phyloP scores from a whole-genome alignment of 1,140 invertebrate species.

The Drosophila simulans region DNA sequence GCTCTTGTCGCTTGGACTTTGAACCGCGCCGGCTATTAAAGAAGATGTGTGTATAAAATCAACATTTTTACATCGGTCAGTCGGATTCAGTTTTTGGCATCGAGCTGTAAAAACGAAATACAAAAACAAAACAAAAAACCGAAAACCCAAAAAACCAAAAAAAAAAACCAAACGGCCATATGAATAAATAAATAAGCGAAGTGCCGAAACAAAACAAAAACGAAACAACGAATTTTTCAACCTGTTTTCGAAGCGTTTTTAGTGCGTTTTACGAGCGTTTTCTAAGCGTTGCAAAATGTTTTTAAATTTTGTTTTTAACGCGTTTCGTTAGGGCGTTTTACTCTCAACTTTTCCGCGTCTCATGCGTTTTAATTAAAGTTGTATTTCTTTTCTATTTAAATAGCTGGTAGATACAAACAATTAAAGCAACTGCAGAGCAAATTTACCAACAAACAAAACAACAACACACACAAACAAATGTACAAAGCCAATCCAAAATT shows the following conservation, averaged over 20 bases:
- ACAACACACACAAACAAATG: conserved; percentile 24
- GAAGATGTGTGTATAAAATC: conserved; percentile 28
- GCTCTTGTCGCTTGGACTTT: conserved; percentile 35
- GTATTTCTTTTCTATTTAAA: background rate
- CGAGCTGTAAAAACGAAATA: conserved; percentile 6
- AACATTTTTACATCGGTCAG: conserved; percentile 23
- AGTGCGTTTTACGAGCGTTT: conserved; percentile 15
- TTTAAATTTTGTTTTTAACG: background rate
- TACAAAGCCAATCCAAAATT: conserved; percentile 50
- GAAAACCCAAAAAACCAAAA: conserved; percentile 1
- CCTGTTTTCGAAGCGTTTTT: conserved; percentile 5
- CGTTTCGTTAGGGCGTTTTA: conserved; percentile 9
- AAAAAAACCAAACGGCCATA: conserved; percentile 15
- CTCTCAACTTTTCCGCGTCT: background rate
- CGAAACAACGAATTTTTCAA: conserved; percentile 33
- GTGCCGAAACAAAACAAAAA: conserved; percentile 65
- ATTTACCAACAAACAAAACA: conserved; percentile 18
- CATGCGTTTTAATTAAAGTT: background rate
- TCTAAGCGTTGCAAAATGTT: background rate
- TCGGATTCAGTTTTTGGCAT: conserved; percentile 10
- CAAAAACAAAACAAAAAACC: conserved; percentile 3
- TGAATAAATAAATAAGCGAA: conserved; percentile 54
- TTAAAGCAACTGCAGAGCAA: conserved; percentile 16
- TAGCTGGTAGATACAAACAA: conserved; percentile 37
- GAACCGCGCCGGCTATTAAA: conserved; percentile 27